Conservation (phyloP, 2,113 vertebrate species). For the Lichenostomus cassidix region DNA sequence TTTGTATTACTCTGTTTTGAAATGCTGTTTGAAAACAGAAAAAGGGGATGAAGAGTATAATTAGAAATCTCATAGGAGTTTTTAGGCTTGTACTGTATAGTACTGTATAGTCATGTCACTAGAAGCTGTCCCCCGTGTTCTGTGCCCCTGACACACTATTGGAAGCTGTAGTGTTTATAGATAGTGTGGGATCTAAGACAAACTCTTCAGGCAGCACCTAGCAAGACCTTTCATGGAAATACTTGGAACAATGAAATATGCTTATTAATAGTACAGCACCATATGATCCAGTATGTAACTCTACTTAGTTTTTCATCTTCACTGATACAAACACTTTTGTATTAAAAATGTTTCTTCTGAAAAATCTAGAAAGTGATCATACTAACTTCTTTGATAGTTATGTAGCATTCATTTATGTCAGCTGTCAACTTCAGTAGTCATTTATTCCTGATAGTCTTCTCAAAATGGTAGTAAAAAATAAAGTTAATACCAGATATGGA, state of each 20-base stretch:
- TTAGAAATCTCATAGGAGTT: background rate
- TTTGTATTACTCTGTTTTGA: background rate
- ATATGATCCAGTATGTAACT: background rate
- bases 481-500: accelerated
- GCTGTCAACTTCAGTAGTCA: background rate
- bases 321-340: background rate
- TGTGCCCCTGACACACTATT: background rate
- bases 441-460: background rate
- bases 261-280: background rate
- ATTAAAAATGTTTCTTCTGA: background rate
- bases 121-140: accelerated
- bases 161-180: background rate
- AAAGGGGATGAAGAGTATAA: background rate
- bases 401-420: background rate
- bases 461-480: background rate
- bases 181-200: no score
- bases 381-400: background rate
- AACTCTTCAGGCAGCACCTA: background rate
- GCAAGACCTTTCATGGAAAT: background rate
- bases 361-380: background rate
- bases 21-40: background rate
- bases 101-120: background rate
- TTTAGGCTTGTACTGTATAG: background rate
- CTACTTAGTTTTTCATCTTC: background rate
- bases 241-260: background rate